These are phyloP conservation scores for Zosterops lateralis DNA, from an alignment of 2,113 vertebrate genomes.

Conservation along the genomic window DNA sequence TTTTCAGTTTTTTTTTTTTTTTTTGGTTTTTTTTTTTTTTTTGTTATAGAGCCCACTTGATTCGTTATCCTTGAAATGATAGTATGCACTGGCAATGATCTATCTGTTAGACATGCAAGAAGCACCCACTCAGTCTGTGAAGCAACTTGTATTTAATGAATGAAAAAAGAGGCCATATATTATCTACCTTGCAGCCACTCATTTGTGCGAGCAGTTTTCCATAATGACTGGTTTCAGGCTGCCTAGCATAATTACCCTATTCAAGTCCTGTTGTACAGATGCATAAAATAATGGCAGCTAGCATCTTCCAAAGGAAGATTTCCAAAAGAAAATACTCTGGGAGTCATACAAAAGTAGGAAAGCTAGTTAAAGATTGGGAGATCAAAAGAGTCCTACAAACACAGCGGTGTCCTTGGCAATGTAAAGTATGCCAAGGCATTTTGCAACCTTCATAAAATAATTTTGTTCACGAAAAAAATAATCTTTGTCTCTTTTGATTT, in stretches of 20 bases:
- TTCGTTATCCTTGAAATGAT: not conserved
- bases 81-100: not conserved
- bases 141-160: not conserved
- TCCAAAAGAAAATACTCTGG: not conserved
- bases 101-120: not conserved
- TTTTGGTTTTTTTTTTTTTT: too few species aligned
- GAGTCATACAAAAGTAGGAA: not conserved
- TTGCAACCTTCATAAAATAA: not conserved
- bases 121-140: not conserved
- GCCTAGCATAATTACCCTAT: not conserved
- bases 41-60: not conserved
- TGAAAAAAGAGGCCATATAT: not conserved
- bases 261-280: not conserved
- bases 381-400: not conserved
- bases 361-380: not conserved
- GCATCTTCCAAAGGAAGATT: not conserved
- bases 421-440: not conserved
- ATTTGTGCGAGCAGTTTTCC: not conserved
- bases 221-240: not conserved
- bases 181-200: not conserved
- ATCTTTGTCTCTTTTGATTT: conserved; percentile 38
- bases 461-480: not conserved
- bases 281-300: not conserved
- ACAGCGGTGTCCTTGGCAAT: not conserved
- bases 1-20: too few species aligned